Base-by-base conservation (phyloP, 2,797 vertebrate genomes). In the Thamnophis elegans region DNA sequence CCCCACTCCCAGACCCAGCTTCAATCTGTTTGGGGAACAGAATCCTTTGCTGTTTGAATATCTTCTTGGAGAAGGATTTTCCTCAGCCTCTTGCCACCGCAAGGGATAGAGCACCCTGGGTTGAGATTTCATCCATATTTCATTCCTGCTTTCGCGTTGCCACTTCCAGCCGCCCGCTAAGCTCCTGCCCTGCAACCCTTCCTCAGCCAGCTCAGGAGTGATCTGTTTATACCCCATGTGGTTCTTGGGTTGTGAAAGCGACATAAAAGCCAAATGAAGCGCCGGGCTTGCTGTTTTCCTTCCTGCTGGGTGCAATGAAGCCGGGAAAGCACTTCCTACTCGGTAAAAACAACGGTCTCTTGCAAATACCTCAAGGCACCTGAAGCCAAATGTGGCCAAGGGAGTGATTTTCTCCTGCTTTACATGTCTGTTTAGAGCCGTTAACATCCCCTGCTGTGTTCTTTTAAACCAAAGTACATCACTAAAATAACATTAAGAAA, bases 301-400 rank as follows among this genome's bases (percentile, higher is more conserved):
- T 93, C 95, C 96, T 78, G 94, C 92, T 97, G 96, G 62, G 95
- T 91, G 91, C 92, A 96, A 87, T 94, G 62, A 90, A 94, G 91
- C 56, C 93, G n/a, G 93, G 89, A 95, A 96, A 95, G 53, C 86
- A 55, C 91, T 95, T 94, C 91, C 92, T 22, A 16, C 51, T 90
- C 87, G 8, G 36, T 87, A n/a, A 93, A 94, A 92, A 92, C 89
- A 42, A 89, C 55, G 85, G 85, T 92, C 18, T 94, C 73, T 93
- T 95, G 89, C 68, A 93, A 94, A 96, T 89, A 94, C 87, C 94
- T 85, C 1, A 0, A 53, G 9, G 0, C 88, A 91, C 92, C 95
- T 91, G 92, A 92, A 89, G 92, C 93, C 90, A 51, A 89, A 60
- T 16, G 36, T 4, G 0, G 26, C 89, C 54, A 1, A 22, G 42